Evolutionary conservation across 2,797 vertebrate species (phyloP).

Genomic region (Phalloptychus januarius): DNA sequence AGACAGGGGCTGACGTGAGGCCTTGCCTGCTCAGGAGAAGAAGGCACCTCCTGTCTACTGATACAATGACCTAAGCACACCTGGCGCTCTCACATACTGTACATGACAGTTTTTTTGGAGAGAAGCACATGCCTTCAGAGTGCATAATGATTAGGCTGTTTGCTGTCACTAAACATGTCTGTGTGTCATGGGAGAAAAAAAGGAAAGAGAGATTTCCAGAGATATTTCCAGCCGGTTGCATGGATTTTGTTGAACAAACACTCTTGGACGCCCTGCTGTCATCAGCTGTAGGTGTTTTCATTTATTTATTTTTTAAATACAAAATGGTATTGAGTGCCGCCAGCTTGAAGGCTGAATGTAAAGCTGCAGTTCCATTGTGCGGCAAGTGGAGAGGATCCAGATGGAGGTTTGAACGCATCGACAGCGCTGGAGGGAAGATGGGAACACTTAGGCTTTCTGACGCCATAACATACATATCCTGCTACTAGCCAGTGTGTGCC

Average conservation of each 20-base stretch:
- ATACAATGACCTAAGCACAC: too few species aligned
- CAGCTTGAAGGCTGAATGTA: not conserved
- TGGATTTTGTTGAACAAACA: constrained; percentile 7
- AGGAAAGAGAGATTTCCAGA: constrained; percentile 16
- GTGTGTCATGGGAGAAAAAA: constrained; percentile 11
- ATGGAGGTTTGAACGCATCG: not conserved
- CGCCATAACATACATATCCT: not conserved
- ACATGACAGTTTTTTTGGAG: too few species aligned
- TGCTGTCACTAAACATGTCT: constrained; percentile 17
- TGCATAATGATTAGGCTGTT: constrained; percentile 65
- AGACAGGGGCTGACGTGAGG: too few species aligned
- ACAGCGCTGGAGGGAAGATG: not conserved
- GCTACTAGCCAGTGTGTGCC: not conserved
- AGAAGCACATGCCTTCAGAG: too few species aligned
- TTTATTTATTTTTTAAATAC: not conserved
- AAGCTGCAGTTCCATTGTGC: too few species aligned
- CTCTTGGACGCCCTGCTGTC: not conserved
- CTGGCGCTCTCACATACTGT: too few species aligned
- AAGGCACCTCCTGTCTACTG: too few species aligned
- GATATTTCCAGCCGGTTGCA: constrained; percentile 1
- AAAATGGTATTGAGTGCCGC: not conserved
- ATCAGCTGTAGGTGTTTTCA: not conserved
- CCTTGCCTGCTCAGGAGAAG: too few species aligned
- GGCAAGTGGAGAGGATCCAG: not conserved
- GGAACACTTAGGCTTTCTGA: not conserved